Percentiles rank a stretch among this genome's conserved stretches.
Conservation (phyloP, 2,888 invertebrate genomes). For the Acleris laterana region DNA sequence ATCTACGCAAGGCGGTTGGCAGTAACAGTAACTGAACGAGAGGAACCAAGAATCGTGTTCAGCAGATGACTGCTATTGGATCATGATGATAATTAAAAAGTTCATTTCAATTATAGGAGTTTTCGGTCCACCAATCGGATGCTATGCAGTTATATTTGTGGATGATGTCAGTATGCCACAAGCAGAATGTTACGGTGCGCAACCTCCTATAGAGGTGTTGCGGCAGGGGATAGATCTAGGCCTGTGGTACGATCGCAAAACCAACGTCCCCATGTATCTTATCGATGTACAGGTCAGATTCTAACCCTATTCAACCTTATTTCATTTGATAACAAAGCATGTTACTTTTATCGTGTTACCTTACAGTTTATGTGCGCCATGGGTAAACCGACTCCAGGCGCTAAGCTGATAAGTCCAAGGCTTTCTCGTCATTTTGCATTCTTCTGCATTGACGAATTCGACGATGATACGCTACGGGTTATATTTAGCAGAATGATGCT, state of each 20-base stretch:
- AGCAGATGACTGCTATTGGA: too few relatives aligned
- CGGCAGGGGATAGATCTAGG: slow-evolving; percentile 95
- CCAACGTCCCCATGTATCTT: slow-evolving; percentile 89
- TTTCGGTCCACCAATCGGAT: slow-evolving; percentile 96
- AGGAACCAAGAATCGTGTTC: too few relatives aligned
- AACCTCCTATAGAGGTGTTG: slow-evolving; percentile 96
- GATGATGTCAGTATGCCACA: slow-evolving; percentile 98
- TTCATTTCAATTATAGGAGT: slow-evolving; percentile 84
- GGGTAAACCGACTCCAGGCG: slow-evolving; percentile 91
- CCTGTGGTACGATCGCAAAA: slow-evolving; percentile 95
- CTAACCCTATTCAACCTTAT: background rate
- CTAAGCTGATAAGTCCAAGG: slow-evolving; percentile 92
- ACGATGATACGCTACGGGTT: slow-evolving; percentile 91
- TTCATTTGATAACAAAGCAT: background rate
- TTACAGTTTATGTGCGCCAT: slow-evolving; percentile 93
- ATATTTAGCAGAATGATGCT: slow-evolving; percentile 96
- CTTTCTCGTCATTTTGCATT: slow-evolving; percentile 95
- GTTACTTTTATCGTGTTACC: background rate
- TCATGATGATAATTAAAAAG: background rate
- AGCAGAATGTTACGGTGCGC: slow-evolving; percentile 95
- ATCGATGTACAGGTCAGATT: slow-evolving; percentile 91
- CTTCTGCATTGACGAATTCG: slow-evolving; percentile 94
- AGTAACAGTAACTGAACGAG: too few relatives aligned
- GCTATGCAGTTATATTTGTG: slow-evolving; percentile 94
- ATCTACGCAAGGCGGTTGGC: too few relatives aligned